Evolutionary conservation across 1,140 invertebrate genomes (phyloP).

Genomic region (Lepidostoma basale): DNA sequence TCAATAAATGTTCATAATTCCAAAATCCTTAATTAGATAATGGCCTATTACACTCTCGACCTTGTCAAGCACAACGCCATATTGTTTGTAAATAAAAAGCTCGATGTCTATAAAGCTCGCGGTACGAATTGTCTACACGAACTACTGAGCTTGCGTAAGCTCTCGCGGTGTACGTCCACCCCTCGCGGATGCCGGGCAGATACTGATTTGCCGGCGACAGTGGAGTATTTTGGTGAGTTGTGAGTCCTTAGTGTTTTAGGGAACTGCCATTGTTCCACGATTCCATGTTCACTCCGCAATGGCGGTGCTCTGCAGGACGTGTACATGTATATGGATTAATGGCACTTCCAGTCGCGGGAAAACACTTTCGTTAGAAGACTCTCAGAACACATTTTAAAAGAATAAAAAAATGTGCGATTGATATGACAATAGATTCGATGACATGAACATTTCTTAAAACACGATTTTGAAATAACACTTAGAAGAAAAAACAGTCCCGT

Average conservation of each 20-base stretch:
- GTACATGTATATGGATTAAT: too few species aligned
- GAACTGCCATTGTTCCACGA: conserved; percentile 15
- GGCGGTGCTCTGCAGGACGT: neutral
- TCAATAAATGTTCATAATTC: neutral
- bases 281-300: conserved; percentile 3
- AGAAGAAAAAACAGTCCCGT: too few species aligned
- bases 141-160: neutral
- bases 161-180: too few species aligned
- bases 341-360: too few species aligned
- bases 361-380: too few species aligned
- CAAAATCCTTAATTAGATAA: too few species aligned
- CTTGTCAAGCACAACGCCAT: conserved; percentile 10
- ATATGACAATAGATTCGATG: too few species aligned
- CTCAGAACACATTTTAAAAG: too few species aligned
- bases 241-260: conserved; percentile 28
- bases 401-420: too few species aligned
- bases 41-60: neutral
- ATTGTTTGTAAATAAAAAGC: conserved; percentile 9
- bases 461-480: too few species aligned
- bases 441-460: too few species aligned
- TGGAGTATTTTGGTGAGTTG: conserved; percentile 33
- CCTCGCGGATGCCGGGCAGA: conserved; percentile 10
- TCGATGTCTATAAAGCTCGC: neutral
- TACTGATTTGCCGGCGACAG: conserved; percentile 36
- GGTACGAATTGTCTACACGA: neutral